Base-by-base conservation (phyloP, 2,888 invertebrate genomes). In the Hirudinaria manillensis region DNA sequence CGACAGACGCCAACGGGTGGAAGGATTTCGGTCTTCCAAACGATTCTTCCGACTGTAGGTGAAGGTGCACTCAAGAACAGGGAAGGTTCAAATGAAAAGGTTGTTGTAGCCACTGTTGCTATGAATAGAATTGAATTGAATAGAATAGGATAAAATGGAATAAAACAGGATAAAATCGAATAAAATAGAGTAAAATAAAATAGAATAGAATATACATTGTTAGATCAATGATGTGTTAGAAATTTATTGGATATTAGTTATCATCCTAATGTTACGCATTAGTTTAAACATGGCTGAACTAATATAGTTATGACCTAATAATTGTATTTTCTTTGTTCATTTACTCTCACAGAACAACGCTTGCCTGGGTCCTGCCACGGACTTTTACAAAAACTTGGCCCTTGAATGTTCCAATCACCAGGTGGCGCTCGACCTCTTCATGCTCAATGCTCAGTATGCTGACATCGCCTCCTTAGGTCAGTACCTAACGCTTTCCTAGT, bases 341-440 rank as follows among this genome's bases (percentile, higher is more conserved):
- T 45, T 45, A 45, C 16, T 45, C 13, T 16, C 73, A 24, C 81
- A 87, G 83, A 94, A 94, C 79, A 91, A 86, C 21, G 89, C 91
- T 0, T 92, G 94, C 83, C 86, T 97, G 78, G 94, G 93, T 85
- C 97, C 99, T 0, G 93, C 94, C 2, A 97, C 93, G 0, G 99
- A 99, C 86, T 99, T 97, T 87, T 95, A 95, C 87, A 99, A 99
- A 87, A 91, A 94, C 70, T 87, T 95, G 51, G 95, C 99, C 0
- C 86, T 99, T 71, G 97, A 99, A 85, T 98, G 97, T 86, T 95
- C 94, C 80, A 94, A 93, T 0, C 94, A 94, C 82, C 97, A 98
- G 85, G 90, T 97, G 72, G 93, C 95, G 7, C 93, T 98, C 2
- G 99, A 99, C 86, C 85, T 99, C 82, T 99, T 99, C 87, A 87